Percentiles rank a stretch among this genome's conserved stretches.
phyloP scores from a whole-genome alignment of 2,113 vertebrate species.

The Recurvirostra avosetta region DNA sequence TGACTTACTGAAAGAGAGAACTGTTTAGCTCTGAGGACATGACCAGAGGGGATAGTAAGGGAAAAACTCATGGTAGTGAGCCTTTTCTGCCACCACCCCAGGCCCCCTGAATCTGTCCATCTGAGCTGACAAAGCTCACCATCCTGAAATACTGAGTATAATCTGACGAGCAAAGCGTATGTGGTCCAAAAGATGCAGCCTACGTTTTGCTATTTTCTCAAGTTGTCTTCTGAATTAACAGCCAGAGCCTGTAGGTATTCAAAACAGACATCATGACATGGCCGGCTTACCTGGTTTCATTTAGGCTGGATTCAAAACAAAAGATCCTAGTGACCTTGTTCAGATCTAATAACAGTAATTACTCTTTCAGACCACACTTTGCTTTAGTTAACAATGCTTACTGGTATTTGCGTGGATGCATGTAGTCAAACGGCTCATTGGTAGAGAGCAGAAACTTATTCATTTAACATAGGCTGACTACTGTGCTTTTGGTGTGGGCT shows the following conservation, averaged over 20 bases:
- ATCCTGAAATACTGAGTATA: not conserved
- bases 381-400: not conserved
- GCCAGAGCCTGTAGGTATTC: not conserved
- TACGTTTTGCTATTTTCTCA: not conserved
- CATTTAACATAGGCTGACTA: not conserved
- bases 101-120: not conserved
- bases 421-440: not conserved
- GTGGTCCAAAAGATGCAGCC: not conserved
- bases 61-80: not conserved
- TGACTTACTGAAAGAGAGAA: slow-evolving; percentile 50
- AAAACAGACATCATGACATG: not conserved
- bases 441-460: not conserved
- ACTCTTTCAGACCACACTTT: not conserved
- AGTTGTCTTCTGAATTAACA: not conserved
- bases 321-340: slow-evolving; percentile 16
- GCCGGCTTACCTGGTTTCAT: not conserved
- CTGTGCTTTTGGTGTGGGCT: not conserved
- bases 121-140: not conserved
- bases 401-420: not conserved
- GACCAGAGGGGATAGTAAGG: not conserved
- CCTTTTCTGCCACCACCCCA: not conserved
- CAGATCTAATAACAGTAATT: slow-evolving; percentile 3
- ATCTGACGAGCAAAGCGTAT: not conserved
- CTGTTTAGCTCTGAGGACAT: not conserved
- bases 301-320: slow-evolving; percentile 24